These are phyloP conservation scores for Vombatus ursinus DNA, from an alignment of 2,113 vertebrate species.

Conservation along the genomic window DNA sequence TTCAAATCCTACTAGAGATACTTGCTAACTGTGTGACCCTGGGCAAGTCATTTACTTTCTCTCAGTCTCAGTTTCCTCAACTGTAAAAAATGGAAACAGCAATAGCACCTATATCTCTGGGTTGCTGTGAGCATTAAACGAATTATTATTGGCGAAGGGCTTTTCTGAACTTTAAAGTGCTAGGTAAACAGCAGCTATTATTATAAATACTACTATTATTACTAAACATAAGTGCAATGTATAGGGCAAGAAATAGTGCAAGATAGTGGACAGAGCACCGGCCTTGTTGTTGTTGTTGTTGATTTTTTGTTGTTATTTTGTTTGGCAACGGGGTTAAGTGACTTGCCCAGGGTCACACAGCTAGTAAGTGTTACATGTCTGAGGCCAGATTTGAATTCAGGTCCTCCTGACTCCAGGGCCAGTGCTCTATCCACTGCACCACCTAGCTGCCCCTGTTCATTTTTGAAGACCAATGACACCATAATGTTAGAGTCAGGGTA, in stretches of 20 bases:
- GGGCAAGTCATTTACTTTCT: neutral
- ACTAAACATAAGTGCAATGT: neutral
- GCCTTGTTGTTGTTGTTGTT: too few relatives aligned
- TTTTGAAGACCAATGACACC: too few relatives aligned
- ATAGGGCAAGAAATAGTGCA: neutral
- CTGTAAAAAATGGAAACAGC: neutral
- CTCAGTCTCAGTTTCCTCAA: neutral
- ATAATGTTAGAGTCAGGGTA: too few relatives aligned
- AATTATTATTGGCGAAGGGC: neutral
- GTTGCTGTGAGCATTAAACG: neutral
- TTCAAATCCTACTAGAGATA: neutral
- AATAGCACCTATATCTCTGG: too few relatives aligned
- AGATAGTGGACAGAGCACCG: neutral
- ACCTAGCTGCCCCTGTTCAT: too few relatives aligned
- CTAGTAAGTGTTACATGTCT: too few relatives aligned
- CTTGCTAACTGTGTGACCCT: neutral
- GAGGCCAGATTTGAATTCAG: too few relatives aligned
- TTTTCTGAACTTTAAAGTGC: neutral
- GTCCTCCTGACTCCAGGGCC: too few relatives aligned
- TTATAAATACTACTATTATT: neutral
- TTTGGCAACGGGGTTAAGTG: too few relatives aligned
- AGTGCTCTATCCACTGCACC: too few relatives aligned
- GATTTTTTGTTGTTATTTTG: too few relatives aligned
- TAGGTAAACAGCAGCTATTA: neutral
- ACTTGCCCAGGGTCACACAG: too few relatives aligned